Percentiles rank a stretch among this genome's conserved stretches.
These are phyloP conservation scores for Pelochelys cantorii DNA, from an alignment of 2,797 vertebrate genomes.

Conservation along the genomic window DNA sequence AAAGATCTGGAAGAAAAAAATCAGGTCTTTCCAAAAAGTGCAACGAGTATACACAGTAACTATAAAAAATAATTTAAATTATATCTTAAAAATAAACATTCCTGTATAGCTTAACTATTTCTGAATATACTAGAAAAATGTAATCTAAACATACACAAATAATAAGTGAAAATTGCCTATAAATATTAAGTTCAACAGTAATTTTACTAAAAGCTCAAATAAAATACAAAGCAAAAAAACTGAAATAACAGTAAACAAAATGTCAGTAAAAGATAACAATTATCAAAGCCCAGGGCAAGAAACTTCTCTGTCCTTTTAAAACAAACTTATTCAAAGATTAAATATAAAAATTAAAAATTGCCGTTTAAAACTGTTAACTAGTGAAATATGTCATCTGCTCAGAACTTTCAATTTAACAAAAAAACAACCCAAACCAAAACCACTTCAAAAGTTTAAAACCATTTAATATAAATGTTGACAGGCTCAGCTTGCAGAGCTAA, in stretches of 20 bases:
- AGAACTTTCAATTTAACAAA: neutral
- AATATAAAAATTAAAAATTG: neutral
- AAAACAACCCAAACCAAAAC: neutral
- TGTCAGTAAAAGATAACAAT: neutral
- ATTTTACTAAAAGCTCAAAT: neutral
- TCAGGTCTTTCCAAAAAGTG: too few species aligned
- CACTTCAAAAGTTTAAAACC: neutral
- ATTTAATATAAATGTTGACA: neutral
- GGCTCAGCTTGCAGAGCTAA: neutral
- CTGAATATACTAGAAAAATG: neutral
- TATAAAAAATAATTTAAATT: neutral
- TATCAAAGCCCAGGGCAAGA: neutral
- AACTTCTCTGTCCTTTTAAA: neutral
- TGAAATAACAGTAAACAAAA: neutral
- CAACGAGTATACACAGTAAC: neutral
- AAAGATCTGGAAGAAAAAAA: too few species aligned
- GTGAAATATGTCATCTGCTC: neutral
- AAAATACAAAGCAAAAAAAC: neutral
- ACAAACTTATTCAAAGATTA: neutral
- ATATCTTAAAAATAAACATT: neutral
- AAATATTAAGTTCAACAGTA: neutral
- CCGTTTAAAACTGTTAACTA: neutral
- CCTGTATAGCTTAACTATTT: neutral
- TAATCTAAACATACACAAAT: neutral
- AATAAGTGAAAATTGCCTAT: neutral